phyloP scores from a whole-genome alignment of 2,113 vertebrate genomes.

The Antigone vipio region DNA sequence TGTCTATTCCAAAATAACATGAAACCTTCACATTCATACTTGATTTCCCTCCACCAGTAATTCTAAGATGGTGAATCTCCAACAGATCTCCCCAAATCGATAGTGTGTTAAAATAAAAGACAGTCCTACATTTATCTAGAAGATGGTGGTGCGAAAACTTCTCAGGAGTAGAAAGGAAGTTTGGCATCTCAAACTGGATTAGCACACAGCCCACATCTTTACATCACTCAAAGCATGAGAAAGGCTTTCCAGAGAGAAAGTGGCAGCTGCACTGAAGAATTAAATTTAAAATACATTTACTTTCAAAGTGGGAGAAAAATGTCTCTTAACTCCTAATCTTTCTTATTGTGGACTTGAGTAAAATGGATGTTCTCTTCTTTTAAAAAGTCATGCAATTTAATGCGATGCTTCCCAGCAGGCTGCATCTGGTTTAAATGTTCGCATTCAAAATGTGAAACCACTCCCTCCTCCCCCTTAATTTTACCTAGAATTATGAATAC shows the following conservation, averaged over 20 bases:
- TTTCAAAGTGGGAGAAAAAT: conserved; percentile 16
- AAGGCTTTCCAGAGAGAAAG: conserved; percentile 30
- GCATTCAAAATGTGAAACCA: background rate
- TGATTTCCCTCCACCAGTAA: background rate
- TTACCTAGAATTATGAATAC: conserved; percentile 38
- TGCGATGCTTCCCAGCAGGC: conserved; percentile 1
- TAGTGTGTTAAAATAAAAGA: background rate
- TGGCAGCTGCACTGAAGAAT: conserved; percentile 28
- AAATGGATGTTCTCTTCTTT: conserved; percentile 40
- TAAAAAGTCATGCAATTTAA: conserved; percentile 27
- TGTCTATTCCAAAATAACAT: background rate
- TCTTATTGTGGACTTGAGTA: background rate
- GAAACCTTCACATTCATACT: background rate
- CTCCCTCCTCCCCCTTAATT: background rate
- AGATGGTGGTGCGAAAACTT: background rate
- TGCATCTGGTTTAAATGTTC: conserved; percentile 32
- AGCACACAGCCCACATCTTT: conserved; percentile 24
- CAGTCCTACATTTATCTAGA: background rate
- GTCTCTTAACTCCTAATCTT: conserved; percentile 35
- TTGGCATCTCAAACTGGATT: conserved; percentile 2
- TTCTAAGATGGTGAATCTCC: background rate
- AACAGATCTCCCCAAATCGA: background rate
- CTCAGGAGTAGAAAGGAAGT: background rate
- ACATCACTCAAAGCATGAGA: background rate
- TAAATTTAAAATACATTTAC: conserved; percentile 42